Base-by-base conservation (phyloP, 2,797 vertebrate genomes). In the Chlorospingus semifuscus region DNA sequence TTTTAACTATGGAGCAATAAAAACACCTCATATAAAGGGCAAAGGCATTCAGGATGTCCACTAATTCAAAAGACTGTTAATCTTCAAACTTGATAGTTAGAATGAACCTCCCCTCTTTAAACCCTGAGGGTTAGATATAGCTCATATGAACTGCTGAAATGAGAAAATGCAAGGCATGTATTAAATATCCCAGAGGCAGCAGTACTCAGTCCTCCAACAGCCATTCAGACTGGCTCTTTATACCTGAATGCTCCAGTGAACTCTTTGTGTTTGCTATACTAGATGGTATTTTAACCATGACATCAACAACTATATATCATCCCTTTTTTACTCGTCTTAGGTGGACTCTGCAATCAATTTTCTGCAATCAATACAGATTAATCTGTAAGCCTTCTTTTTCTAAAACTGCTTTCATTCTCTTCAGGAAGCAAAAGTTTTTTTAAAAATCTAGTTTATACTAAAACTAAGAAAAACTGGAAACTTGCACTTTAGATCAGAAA, bases 241-340 rank as follows among this genome's bases (percentile, higher is more conserved):
- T 98, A 90, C 97, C 98, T 95, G 96, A 94, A 98, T 97, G 97
- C 97, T 98, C 97, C 96, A 97, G 87, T 88, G 91, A 97, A 85
- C 95, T 90, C 96, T 97, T 97, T 98, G 97, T 97, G 93, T 85
- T 69, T 71, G 72, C 77, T 71, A n/a, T 19, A 74, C 88, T 89
- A 80, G 76, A 93, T 70, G 70, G 91, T 60, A 90, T 89, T 95
- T 95, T 95, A 86, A 94, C 92, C 88, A 89, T 88, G 94, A 96
- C 91, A 94, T 94, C 86, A 92, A 94, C 78, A 81, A 83, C 91
- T 93, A 91, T 93, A 89, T 92, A 90, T 95, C 91, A 96, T 81
- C 66, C 60, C 49, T 88, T 65, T 72, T 92, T 95, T 74, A 61
- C 79, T 69, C 24, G 17, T 87, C 57, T 65, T 83, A 79, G 59